phyloP scores from a whole-genome alignment of 2,113 vertebrate species.

The Gasterosteus aculeatus region DNA sequence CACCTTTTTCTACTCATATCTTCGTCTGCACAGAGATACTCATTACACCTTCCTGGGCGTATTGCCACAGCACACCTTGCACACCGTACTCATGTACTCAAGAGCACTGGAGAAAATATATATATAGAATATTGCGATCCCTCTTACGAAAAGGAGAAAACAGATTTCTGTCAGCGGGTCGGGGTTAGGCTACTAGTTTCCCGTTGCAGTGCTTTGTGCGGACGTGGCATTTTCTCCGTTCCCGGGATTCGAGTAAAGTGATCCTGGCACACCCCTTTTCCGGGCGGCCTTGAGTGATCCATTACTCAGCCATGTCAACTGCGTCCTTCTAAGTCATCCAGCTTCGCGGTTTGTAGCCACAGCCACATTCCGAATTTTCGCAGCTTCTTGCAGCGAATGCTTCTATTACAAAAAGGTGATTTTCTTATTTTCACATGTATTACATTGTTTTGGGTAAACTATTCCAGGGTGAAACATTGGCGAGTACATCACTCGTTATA shows the following conservation, averaged over 20 bases:
- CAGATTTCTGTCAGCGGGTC: slow-evolving; percentile 52
- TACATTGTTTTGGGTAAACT: slow-evolving; percentile 5
- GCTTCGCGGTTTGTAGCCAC: slow-evolving; percentile 45
- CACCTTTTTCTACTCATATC: slow-evolving; percentile 50
- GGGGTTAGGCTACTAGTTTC: slow-evolving; percentile 58
- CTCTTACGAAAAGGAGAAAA: slow-evolving; percentile 43
- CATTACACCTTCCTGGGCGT: slow-evolving; percentile 57
- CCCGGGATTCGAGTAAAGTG: slow-evolving; percentile 73
- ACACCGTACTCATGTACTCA: slow-evolving; percentile 35
- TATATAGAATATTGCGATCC: slow-evolving; percentile 14
- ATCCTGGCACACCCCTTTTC: slow-evolving; percentile 69
- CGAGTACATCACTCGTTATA: slow-evolving; percentile 31
- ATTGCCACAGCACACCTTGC: slow-evolving; percentile 58
- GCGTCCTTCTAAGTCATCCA: slow-evolving; percentile 59
- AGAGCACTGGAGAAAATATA: slow-evolving; percentile 24
- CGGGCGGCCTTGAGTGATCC: slow-evolving; percentile 62
- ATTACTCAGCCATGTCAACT: slow-evolving; percentile 65
- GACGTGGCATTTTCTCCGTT: slow-evolving; percentile 69
- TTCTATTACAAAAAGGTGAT: slow-evolving; percentile 31
- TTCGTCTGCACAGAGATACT: slow-evolving; percentile 49
- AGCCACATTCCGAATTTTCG: slow-evolving; percentile 51
- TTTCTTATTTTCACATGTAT: slow-evolving; percentile 17
- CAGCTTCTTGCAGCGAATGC: slow-evolving; percentile 29
- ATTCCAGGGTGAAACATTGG: slow-evolving; percentile 27
- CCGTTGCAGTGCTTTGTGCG: slow-evolving; percentile 70